Evolutionary conservation across 2,113 vertebrate species (phyloP), one percentile per base, ranked within the genome.

Genomic region (Myxocyprinus asiaticus): DNA sequence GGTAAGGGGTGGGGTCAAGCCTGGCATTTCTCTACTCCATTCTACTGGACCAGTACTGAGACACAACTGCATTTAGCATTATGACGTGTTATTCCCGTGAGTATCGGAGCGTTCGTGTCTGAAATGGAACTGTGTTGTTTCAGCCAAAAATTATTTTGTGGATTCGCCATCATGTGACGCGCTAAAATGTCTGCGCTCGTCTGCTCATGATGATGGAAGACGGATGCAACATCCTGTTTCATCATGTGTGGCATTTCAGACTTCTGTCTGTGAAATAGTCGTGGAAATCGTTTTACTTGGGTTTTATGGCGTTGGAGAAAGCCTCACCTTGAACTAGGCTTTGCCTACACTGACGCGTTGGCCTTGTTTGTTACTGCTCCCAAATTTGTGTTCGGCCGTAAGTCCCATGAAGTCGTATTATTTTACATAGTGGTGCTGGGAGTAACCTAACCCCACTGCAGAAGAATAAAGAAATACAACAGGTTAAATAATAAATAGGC

Each of bases 1-100:
- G 22, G 1, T 33, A 10, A 10, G 8, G 8, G 91, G 90, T 90
- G 90, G 83, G 90, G 88, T 81, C 82, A 84, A 17, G 42, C 56
- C 66, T 48, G 66, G 77, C 79, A 70, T 83, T 83, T 64, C 63
- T 63, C 42, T 65, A 15, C 47, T 44, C n/a, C 55, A 6, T 53
- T 15, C 14, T 7, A 58, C 55, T 5, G 55, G 10, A 9, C 1
- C 42, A 55, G 6, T n/a, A 33, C 22, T 33, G 22, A 7, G 44
- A 63, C 45, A 2, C 44, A 63, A 63, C 33, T 33, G 10, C 72
- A 14, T 5, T 0, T 9, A 65, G 55, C 14, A 3, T n/a, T 58
- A 58, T 58, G 12, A 33, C 22, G 7, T 5, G 12, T 33, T 17
- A 59, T 14, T 7, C 9, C 9, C 11, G 61, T 6, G 9, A 58